Evolutionary conservation across 2,888 invertebrate genomes (phyloP).

Genomic region (Drosophila affinis): DNA sequence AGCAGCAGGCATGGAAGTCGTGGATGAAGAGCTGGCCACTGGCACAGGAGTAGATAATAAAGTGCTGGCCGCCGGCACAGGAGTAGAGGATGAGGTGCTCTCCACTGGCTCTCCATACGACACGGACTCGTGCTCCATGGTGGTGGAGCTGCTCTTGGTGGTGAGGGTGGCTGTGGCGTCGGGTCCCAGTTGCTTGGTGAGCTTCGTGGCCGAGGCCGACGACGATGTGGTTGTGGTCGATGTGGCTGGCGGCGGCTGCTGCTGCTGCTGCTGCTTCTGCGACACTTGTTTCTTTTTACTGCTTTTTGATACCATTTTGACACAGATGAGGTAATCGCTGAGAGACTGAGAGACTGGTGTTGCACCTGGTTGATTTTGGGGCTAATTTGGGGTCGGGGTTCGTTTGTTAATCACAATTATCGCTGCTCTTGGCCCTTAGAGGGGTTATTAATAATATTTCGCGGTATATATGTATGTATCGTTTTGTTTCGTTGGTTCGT

Average conservation of each 20-base stretch:
- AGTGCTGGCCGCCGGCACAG: neutral
- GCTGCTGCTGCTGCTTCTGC: constrained; percentile 37
- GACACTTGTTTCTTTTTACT: constrained; percentile 79
- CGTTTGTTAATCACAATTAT: constrained; percentile 65
- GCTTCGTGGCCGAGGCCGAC: constrained; percentile 71
- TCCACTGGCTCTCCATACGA: constrained; percentile 49
- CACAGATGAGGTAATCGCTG: constrained; percentile 72
- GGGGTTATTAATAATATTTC: constrained; percentile 21
- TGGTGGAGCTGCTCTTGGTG: constrained; percentile 65
- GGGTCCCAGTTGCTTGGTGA: constrained; percentile 69
- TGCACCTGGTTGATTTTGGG: constrained; percentile 45
- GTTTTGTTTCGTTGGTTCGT: constrained; percentile 14
- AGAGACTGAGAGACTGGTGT: constrained; percentile 43
- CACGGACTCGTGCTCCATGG: constrained; percentile 72
- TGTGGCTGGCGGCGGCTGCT: constrained; percentile 57
- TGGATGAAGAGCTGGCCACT: constrained; percentile 15
- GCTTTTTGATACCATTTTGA: constrained; percentile 82
- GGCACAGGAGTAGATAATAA: neutral
- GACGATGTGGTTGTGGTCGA: constrained; percentile 70
- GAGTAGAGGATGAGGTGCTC: constrained; percentile 12
- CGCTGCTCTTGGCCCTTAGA: constrained; percentile 52
- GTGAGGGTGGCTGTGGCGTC: constrained; percentile 64
- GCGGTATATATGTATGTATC: constrained; percentile 2
- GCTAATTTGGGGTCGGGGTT: constrained; percentile 26
- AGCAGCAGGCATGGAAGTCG: constrained; percentile 15